A percentile compares a stretch with the other conserved stretches of the same genome.
Conservation (phyloP, 2,113 vertebrate genomes). For the Zonotrichia leucophrys region DNA sequence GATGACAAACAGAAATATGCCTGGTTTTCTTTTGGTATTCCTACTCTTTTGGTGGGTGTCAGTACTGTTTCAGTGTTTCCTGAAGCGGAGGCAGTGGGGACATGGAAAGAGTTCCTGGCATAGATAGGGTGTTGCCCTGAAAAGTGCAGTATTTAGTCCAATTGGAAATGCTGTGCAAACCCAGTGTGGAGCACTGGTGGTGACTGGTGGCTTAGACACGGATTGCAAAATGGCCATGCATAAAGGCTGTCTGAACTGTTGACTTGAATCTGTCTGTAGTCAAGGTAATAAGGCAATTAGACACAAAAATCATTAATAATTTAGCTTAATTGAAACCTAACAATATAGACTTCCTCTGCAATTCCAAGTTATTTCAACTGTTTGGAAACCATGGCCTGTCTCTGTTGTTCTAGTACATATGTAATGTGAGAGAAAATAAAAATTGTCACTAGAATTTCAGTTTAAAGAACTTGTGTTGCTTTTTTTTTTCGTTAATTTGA, state of each 20-base stretch:
- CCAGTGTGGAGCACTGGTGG: background rate
- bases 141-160: background rate
- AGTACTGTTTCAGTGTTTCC: background rate
- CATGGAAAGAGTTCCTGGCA: background rate
- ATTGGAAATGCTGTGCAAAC: background rate
- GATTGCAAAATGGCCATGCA: background rate
- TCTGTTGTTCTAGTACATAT: background rate
- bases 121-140: background rate
- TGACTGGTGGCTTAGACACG: background rate
- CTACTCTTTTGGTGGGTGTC: background rate
- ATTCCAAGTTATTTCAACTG: background rate
- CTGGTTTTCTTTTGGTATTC: background rate
- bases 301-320: slow-evolving; percentile 51
- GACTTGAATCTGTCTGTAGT: background rate
- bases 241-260: background rate
- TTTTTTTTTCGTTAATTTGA: background rate
- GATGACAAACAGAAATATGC: background rate
- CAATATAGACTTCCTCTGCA: background rate
- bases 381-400: background rate
- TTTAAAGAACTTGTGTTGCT: background rate
- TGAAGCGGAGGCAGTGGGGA: background rate
- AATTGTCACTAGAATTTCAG: background rate
- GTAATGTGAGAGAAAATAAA: background rate
- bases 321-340: slow-evolving; percentile 41
- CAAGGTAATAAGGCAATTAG: background rate